Evolutionary conservation across 2,113 vertebrate genomes (phyloP).

Genomic region (Agapornis roseicollis): DNA sequence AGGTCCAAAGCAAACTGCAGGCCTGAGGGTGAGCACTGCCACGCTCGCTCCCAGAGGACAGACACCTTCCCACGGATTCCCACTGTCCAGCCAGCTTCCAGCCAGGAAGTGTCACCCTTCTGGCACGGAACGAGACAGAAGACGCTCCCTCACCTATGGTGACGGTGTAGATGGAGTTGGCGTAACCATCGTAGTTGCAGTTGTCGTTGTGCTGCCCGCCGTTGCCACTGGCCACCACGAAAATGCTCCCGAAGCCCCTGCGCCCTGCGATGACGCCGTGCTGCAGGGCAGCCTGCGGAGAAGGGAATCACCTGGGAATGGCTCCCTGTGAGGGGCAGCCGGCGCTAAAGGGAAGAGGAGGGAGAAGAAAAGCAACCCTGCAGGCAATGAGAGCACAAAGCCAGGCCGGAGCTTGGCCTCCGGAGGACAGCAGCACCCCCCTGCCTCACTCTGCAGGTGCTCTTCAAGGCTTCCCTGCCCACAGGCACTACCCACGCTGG

Average conservation of each 20-base stretch:
- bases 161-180: conserved; percentile 98
- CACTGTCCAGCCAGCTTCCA: not conserved
- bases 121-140: not conserved
- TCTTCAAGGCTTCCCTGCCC: not conserved
- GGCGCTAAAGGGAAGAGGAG: not conserved
- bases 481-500: not conserved
- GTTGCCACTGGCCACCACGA: conserved; percentile 96
- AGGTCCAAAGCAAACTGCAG: not conserved
- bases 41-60: fast-evolving
- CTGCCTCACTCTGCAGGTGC: not conserved
- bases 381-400: not conserved
- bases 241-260: conserved; percentile 93
- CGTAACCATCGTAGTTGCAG: conserved; percentile 97
- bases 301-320: not conserved
- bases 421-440: not conserved
- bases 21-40: not conserved
- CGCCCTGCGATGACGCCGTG: conserved; percentile 94
- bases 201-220: conserved; percentile 93
- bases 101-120: not conserved
- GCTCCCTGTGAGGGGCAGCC: not conserved
- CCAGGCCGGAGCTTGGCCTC: not conserved
- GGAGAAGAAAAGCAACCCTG: not conserved
- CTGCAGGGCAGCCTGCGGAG: conserved; percentile 87
- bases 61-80: not conserved
- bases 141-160: conserved; percentile 81